Evolutionary conservation across 2,797 vertebrate species (phyloP).

Genomic region (Micropoecilia bifurca): DNA sequence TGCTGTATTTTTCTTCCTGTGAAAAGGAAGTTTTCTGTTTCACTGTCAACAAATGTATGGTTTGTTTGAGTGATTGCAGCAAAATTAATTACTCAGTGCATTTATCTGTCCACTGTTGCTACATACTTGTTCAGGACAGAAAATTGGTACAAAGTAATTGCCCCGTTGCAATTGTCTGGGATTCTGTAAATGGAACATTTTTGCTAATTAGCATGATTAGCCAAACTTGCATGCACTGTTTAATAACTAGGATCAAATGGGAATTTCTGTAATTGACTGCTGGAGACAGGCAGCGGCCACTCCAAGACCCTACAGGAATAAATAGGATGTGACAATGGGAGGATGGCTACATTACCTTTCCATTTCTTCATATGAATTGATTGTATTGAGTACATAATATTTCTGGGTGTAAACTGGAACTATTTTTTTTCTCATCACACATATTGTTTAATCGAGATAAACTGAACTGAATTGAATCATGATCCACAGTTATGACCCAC

Average conservation of each 20-base stretch:
- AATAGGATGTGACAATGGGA: neutral
- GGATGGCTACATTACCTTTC: neutral
- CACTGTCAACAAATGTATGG: neutral
- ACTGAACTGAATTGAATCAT: neutral
- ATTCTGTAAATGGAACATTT: neutral
- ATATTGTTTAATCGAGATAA: neutral
- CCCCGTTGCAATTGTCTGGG: neutral
- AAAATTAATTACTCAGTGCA: neutral
- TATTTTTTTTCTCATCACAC: neutral
- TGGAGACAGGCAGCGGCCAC: neutral
- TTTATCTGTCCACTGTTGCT: neutral
- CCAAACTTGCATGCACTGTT: neutral
- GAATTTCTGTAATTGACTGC: neutral
- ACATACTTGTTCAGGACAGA: neutral
- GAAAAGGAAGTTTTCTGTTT: neutral
- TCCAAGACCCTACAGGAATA: neutral
- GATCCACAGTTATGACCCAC: neutral
- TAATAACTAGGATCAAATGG: neutral
- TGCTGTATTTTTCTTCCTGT: neutral
- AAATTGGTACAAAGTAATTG: neutral
- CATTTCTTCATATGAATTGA: neutral
- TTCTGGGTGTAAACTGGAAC: neutral
- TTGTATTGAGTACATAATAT: neutral
- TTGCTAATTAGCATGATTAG: neutral
- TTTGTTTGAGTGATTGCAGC: neutral